phyloP scores from a whole-genome alignment of 2,797 vertebrate species.

The Crenuchus spilurus region DNA sequence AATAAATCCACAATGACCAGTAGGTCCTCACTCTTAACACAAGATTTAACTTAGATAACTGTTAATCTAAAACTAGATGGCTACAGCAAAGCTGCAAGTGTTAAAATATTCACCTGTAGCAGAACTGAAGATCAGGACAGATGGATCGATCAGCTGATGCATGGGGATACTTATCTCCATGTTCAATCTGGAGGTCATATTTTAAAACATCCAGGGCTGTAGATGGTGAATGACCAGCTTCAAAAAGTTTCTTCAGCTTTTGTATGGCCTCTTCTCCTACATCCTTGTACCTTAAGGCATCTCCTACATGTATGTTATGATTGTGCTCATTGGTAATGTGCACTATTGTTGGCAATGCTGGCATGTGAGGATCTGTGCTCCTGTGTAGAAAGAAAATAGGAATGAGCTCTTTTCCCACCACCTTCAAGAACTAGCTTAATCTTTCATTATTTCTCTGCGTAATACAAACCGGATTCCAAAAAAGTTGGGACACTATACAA shows the following conservation, averaged over 20 bases:
- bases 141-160: slow-evolving; percentile 51
- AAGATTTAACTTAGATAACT: no score
- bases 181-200: slow-evolving; percentile 53
- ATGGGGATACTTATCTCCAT: slow-evolving; percentile 48
- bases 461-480: no score
- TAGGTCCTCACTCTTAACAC: no score
- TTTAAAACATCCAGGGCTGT: slow-evolving; percentile 53
- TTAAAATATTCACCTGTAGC: slow-evolving; percentile 49
- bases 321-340: slow-evolving; percentile 55
- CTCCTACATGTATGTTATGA: slow-evolving; percentile 41
- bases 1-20: no score
- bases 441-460: no score
- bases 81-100: no score
- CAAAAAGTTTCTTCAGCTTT: slow-evolving; percentile 55
- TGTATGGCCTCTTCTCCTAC: slow-evolving; percentile 52
- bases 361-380: slow-evolving; percentile 55
- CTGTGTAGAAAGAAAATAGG: slow-evolving; percentile 14
- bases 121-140: slow-evolving; percentile 55
- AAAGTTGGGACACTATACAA: no score
- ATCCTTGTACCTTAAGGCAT: slow-evolving; percentile 51
- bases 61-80: no score
- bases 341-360: slow-evolving; percentile 43
- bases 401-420: not conserved
- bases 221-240: slow-evolving; percentile 53
- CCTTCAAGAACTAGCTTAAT: no score